These are phyloP conservation scores for Apostichopus leukothele DNA, from an alignment of 53 echinoderm and acorn worm genomes.

Conservation along the genomic window DNA sequence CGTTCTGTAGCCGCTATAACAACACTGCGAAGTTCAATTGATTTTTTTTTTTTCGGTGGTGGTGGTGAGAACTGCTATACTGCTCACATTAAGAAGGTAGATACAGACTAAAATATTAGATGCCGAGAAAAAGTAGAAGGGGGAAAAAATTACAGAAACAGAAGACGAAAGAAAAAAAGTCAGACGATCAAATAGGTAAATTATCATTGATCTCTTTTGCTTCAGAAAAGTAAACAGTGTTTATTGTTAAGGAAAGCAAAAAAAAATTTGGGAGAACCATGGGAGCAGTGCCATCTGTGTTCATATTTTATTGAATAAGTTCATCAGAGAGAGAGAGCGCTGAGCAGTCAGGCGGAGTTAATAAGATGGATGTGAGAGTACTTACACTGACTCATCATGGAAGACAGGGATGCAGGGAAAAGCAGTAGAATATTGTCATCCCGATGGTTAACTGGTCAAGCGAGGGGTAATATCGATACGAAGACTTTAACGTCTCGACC, in stretches of 20 bases:
- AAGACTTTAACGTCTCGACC: neutral
- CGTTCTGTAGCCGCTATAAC: too few species aligned
- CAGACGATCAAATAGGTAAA: slow-evolving; percentile 34
- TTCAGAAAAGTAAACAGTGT: slow-evolving; percentile 3
- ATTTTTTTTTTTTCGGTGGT: too few species aligned
- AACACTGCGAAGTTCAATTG: too few species aligned
- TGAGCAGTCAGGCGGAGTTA: slow-evolving; percentile 21
- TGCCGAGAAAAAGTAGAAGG: too few species aligned
- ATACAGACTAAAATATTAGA: too few species aligned
- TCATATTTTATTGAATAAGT: slow-evolving; percentile 42
- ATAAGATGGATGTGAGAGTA: slow-evolving; percentile 38
- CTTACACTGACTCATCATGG: neutral
- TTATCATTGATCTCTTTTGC: slow-evolving; percentile 11
- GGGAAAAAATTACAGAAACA: neutral
- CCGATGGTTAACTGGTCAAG: slow-evolving; percentile 34
- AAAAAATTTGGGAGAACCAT: neutral
- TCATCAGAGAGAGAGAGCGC: neutral
- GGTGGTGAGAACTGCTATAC: too few species aligned
- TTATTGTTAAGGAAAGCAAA: slow-evolving; percentile 10
- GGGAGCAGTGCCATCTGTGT: slow-evolving; percentile 29
- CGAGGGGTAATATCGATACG: slow-evolving; percentile 8
- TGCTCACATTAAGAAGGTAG: too few species aligned
- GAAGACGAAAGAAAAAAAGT: neutral
- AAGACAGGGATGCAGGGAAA: neutral
- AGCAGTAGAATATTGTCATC: slow-evolving; percentile 17